These are phyloP conservation scores for Epirrhoe tristata DNA, from an alignment of 2,888 invertebrate genomes.

Conservation along the genomic window DNA sequence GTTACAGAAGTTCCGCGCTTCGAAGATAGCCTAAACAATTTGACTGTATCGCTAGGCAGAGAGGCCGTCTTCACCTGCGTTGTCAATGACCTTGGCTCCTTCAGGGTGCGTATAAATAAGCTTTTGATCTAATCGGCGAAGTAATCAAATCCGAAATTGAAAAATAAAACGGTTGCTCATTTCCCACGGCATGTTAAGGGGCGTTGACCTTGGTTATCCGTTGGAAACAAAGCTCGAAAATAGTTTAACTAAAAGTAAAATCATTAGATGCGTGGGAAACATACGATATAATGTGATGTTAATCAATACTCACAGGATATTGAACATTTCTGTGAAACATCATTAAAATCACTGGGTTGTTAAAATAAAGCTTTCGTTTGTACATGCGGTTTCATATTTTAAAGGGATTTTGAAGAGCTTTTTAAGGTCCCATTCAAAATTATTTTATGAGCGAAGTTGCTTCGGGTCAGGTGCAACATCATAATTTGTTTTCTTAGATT, in stretches of 20 bases:
- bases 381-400: constrained; percentile 13
- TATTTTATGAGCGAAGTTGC: constrained; percentile 32
- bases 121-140: constrained; percentile 24
- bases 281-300: constrained; percentile 4
- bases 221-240: constrained; percentile 23
- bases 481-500: not conserved
- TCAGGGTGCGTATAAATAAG: constrained; percentile 87
- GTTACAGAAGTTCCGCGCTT: constrained; percentile 89
- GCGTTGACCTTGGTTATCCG: constrained; percentile 40
- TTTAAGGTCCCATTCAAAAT: constrained; percentile 23
- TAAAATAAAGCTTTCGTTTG: not conserved
- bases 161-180: constrained; percentile 35
- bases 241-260: constrained; percentile 12
- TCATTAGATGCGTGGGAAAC: constrained; percentile 5
- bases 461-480: constrained; percentile 29
- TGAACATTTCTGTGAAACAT: not conserved
- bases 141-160: constrained; percentile 38
- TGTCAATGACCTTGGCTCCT: constrained; percentile 91
- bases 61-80: constrained; percentile 94
- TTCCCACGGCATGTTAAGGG: constrained; percentile 38
- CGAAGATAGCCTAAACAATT: constrained; percentile 91
- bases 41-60: constrained; percentile 92
- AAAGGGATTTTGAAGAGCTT: constrained; percentile 16
- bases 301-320: not conserved
- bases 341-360: constrained; percentile 7